Percentiles rank a stretch among this genome's conserved stretches.
Evolutionary conservation across 2,113 vertebrate genomes (phyloP).

Genomic region (Epinephelus cyanopodus): DNA sequence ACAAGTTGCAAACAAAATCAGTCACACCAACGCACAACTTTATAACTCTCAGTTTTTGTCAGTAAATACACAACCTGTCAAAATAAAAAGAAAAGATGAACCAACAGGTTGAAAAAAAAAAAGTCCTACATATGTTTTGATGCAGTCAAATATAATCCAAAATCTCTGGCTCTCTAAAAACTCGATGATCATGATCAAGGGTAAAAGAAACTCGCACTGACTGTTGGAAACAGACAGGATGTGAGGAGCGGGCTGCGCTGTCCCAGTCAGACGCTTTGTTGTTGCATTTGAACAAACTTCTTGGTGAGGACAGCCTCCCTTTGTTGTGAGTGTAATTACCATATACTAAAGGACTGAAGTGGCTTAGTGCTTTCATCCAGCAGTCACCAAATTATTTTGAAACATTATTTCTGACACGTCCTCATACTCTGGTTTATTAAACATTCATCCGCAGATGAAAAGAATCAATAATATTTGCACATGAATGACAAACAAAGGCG

Average conservation of each 20-base stretch:
- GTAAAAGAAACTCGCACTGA: neutral
- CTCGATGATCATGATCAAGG: neutral
- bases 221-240: neutral
- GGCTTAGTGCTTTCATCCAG: neutral
- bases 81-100: neutral
- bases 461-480: neutral
- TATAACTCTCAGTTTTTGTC: neutral
- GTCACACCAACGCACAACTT: neutral
- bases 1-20: neutral
- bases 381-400: neutral
- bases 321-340: neutral
- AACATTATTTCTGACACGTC: neutral
- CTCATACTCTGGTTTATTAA: neutral
- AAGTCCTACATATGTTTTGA: neutral
- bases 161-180: neutral
- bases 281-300: slow-evolving; percentile 1
- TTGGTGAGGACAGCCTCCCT: neutral
- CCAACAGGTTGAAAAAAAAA: neutral
- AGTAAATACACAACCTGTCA: neutral
- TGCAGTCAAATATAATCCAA: neutral
- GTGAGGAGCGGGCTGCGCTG: neutral
- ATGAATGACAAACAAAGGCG: neutral
- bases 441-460: slow-evolving; percentile 6
- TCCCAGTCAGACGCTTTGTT: neutral
- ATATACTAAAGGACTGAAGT: neutral